Conservation (phyloP, 2,113 vertebrate species). For the Coregonus clupeaformis region DNA sequence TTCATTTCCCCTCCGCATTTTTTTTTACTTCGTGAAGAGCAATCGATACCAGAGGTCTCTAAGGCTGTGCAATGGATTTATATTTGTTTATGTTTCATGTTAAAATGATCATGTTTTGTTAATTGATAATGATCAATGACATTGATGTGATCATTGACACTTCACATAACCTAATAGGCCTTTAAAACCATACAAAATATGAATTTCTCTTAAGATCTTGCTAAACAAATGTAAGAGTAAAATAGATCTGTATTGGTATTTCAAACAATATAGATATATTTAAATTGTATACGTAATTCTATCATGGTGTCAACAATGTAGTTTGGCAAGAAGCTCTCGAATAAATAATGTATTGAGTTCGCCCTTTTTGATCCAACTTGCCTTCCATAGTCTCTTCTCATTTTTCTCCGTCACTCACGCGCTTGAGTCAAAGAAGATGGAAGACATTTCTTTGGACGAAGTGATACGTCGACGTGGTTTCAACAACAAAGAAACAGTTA, state of each 20-base stretch:
- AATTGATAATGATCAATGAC: background rate
- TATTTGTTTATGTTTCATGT: background rate
- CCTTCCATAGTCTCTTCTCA: slow-evolving; percentile 22
- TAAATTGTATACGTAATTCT: background rate
- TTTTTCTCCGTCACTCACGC: slow-evolving; percentile 39
- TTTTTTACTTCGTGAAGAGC: background rate
- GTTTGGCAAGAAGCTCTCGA: background rate
- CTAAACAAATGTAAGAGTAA: background rate
- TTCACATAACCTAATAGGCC: too few species aligned
- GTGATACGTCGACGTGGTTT: slow-evolving; percentile 90
- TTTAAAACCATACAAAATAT: too few species aligned
- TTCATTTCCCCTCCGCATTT: too few species aligned
- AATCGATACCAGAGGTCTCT: slow-evolving; percentile 3
- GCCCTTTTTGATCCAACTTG: slow-evolving; percentile 2
- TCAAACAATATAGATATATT: too few species aligned
- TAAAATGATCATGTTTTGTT: background rate
- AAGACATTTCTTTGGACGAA: slow-evolving; percentile 94
- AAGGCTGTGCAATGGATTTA: background rate
- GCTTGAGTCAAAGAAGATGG: slow-evolving; percentile 80
- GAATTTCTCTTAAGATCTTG: background rate
- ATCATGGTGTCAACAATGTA: background rate
- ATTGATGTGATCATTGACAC: too few species aligned
- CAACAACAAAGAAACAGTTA: slow-evolving; percentile 66
- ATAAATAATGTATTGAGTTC: background rate
- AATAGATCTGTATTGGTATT: background rate